These are phyloP conservation scores for Pseudopodoces humilis DNA, from an alignment of 2,113 vertebrate genomes.

Conservation along the genomic window DNA sequence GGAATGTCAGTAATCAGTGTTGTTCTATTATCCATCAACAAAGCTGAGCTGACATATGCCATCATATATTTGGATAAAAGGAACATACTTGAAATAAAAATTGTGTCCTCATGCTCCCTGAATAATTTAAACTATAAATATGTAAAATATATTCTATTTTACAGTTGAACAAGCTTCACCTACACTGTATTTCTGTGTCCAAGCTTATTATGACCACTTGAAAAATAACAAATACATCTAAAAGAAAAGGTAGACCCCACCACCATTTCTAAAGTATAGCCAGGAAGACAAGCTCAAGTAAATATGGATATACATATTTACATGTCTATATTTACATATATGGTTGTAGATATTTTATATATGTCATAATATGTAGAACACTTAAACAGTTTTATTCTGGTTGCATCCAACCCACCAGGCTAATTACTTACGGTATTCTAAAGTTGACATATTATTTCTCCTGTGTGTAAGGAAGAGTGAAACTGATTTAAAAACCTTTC, in stretches of 20 bases:
- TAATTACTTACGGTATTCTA: neutral
- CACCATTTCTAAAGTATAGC: neutral
- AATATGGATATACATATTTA: neutral
- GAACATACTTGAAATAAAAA: neutral
- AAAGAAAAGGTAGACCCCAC: accelerated
- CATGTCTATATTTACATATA: neutral
- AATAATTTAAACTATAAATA: neutral
- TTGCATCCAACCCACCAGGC: neutral
- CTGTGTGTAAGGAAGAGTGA: neutral
- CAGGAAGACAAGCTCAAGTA: neutral
- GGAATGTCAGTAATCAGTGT: neutral
- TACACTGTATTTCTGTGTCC: neutral
- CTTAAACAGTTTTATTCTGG: neutral
- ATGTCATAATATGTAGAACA: neutral
- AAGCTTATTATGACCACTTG: neutral
- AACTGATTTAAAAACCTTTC: neutral
- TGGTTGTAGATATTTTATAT: neutral
- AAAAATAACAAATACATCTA: neutral
- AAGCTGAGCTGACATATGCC: neutral
- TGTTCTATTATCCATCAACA: neutral
- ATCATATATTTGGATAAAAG: neutral
- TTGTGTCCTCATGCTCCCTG: accelerated
- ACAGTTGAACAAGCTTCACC: neutral
- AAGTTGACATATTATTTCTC: neutral
- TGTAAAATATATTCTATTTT: neutral